Base-by-base conservation (phyloP, 2,888 invertebrate genomes). In the Ichneumon xanthorius region DNA sequence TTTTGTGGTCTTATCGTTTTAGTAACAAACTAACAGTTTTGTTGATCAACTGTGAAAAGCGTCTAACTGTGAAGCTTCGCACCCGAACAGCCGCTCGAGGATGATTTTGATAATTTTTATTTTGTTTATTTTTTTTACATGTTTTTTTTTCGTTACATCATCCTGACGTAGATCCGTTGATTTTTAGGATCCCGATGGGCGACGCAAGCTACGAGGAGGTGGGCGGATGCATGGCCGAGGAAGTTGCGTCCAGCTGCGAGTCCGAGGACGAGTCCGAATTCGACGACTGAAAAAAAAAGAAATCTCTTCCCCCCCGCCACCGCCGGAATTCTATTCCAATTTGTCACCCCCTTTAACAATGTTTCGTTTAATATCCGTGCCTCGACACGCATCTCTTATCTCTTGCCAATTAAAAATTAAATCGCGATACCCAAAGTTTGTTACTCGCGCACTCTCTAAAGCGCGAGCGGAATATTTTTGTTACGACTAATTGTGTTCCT, bases 231-330 rank as follows among this genome's bases (percentile, higher is more conserved):
- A 89, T 90, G 84, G 91, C 90, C 37, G 90, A 90, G 33, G 91
- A 92, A 11, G 86, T 89, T 30, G 88, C 91, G 50, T 91, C 92
- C n/a, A 92, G 89, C 63, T 90, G 89, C 86, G 92, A 92, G 63
- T 91, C 92, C 50, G 81, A 81, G 53, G 89, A 90, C 65, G 90
- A 92, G 76, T 91, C 92, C 40, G 92, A 92, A 37, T 89, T 87
- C 63, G 92, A 92, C 72, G 90, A 89, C 76, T 89, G 85, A 88
- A 19, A 61, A 33, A 26, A 33, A 26, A 55, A 2, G 22, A 55
- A 55, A 55, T n/a, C 22, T 3, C 19, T 2, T 1, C 26, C 19
- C 19, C 9, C 53, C 19, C 2, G 1, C 22, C 14, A 1, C 14
- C 14, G 14, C 14, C 45, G 14, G 14, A 0, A 5, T 50, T 50